These are phyloP conservation scores for Triplophysa yarkandensis DNA, from an alignment of 2,797 vertebrate species.

Conservation along the genomic window DNA sequence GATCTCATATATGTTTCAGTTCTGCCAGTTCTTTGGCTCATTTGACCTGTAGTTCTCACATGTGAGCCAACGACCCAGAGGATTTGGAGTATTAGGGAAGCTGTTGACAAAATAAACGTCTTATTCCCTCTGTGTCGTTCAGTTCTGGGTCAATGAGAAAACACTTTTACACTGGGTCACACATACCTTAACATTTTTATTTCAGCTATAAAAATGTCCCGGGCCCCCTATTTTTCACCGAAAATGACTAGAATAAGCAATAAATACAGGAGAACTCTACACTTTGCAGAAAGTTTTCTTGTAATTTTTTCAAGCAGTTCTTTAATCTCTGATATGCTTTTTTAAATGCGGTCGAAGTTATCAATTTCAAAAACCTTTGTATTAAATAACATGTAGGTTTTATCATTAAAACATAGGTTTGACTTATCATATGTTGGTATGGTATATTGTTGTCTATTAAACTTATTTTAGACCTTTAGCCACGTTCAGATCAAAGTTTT, in stretches of 20 bases:
- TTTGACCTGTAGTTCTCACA: constrained; percentile 48
- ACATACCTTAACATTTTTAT: background rate
- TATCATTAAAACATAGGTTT: too few relatives aligned
- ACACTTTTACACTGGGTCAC: background rate
- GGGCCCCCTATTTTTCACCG: background rate
- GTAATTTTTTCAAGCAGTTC: too few relatives aligned
- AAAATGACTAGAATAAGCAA: background rate
- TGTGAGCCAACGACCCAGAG: constrained; percentile 34
- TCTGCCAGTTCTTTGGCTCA: background rate
- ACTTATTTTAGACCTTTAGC: too few relatives aligned
- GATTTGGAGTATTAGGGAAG: constrained; percentile 36
- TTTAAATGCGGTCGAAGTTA: too few relatives aligned
- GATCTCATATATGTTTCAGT: background rate
- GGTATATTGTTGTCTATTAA: too few relatives aligned
- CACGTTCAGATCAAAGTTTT: too few relatives aligned
- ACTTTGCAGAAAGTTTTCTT: too few relatives aligned
- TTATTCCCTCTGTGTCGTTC: constrained; percentile 27
- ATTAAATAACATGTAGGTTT: too few relatives aligned
- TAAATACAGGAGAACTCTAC: too few relatives aligned
- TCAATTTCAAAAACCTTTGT: too few relatives aligned
- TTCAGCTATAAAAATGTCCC: background rate
- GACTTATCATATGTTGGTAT: too few relatives aligned
- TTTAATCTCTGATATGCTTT: too few relatives aligned
- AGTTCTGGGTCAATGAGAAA: constrained; percentile 31
- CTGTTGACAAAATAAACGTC: constrained; percentile 46